Conservation (phyloP, 1,140 invertebrate species). For the Coelopa frigida region DNA sequence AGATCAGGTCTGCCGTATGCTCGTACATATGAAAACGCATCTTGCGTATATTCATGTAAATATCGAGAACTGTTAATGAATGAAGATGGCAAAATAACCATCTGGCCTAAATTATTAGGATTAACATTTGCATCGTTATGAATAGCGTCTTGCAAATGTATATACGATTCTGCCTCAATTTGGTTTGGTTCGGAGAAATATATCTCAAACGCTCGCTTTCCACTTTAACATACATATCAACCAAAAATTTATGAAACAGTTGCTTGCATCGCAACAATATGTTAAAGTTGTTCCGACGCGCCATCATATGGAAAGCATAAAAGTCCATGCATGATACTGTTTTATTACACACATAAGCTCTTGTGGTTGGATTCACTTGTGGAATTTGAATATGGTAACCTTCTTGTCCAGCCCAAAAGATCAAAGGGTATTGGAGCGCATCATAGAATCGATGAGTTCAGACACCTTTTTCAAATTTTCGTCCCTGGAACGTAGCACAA, state of each 20-base stretch:
- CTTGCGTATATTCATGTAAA: conserved; percentile 48
- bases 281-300: conserved; percentile 38
- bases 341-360: background rate
- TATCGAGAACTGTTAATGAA: conserved; percentile 42
- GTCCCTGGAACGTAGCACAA: conserved; percentile 15
- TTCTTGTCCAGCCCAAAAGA: conserved; percentile 44
- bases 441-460: conserved; percentile 36
- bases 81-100: conserved; percentile 44
- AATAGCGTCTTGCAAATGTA: conserved; percentile 10
- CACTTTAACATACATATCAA: conserved; percentile 14
- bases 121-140: conserved; percentile 25
- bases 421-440: conserved; percentile 44
- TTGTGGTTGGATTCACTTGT: conserved; percentile 2
- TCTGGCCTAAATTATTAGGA: conserved; percentile 32
- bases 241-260: conserved; percentile 19
- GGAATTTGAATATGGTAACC: conserved; percentile 28
- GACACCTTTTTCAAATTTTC: conserved; percentile 6
- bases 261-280: conserved; percentile 32
- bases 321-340: conserved; percentile 26
- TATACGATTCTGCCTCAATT: conserved; percentile 11
- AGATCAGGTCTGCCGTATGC: conserved; percentile 37
- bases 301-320: conserved; percentile 43
- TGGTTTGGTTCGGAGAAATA: conserved; percentile 7
- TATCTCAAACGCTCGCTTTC: conserved; percentile 5
- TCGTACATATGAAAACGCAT: conserved; percentile 48